Evolutionary conservation across 2,797 vertebrate genomes (phyloP).

Genomic region (Gallinago nigripennis): DNA sequence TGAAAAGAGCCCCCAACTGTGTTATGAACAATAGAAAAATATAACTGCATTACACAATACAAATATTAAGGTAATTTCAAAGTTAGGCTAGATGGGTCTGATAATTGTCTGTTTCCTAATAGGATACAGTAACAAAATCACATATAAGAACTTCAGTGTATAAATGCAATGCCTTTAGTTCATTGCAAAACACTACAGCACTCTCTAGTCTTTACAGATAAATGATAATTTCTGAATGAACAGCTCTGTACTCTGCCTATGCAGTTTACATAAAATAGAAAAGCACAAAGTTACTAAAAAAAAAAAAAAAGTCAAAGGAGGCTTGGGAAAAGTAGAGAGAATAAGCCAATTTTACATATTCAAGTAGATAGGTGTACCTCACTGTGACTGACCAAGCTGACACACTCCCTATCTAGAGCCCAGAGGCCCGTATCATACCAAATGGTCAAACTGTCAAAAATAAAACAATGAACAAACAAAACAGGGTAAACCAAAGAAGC

Average conservation of each 20-base stretch:
- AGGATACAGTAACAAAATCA: background rate
- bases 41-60: background rate
- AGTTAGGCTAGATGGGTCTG: background rate
- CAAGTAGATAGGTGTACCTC: background rate
- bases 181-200: background rate
- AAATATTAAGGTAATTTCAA: background rate
- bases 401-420: background rate
- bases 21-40: background rate
- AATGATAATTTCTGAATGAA: background rate
- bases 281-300: background rate
- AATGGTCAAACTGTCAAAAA: background rate
- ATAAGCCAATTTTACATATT: background rate
- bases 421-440: background rate
- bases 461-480: background rate
- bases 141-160: background rate
- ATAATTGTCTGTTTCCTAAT: background rate
- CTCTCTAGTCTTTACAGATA: background rate
- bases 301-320: background rate
- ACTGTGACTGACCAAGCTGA: background rate
- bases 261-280: background rate
- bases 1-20: background rate
- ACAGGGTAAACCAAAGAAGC: background rate
- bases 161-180: background rate
- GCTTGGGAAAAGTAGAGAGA: background rate
- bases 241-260: background rate